Conservation (phyloP, 2,888 invertebrate genomes). For the Philonicus albiceps region DNA sequence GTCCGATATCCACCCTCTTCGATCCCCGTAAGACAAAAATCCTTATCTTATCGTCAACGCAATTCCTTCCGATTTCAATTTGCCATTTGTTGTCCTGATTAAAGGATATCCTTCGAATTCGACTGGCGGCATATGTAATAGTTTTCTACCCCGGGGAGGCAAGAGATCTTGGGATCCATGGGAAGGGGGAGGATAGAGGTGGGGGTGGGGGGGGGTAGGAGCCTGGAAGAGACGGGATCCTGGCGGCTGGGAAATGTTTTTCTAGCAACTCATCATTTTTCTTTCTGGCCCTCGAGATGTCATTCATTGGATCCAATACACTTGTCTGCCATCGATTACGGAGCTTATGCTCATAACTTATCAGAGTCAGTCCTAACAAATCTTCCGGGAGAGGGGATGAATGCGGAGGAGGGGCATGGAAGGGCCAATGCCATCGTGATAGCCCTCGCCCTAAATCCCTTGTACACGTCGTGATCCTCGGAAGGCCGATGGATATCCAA, state of each 20-base stretch:
- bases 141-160: neutral
- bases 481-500: constrained; percentile 18
- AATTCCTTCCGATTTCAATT: constrained; percentile 38
- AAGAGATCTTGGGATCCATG: neutral
- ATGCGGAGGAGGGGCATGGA: neutral
- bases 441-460: neutral
- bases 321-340: constrained; percentile 23
- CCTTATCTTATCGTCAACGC: constrained; percentile 38
- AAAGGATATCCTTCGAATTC: constrained; percentile 13
- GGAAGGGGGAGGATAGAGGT: neutral
- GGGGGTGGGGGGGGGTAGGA: neutral
- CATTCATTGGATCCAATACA: constrained; percentile 4
- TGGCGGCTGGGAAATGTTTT: neutral
- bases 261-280: constrained; percentile 40
- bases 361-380: neutral
- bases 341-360: constrained; percentile 13
- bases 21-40: constrained; percentile 14
- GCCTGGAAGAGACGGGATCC: neutral
- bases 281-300: constrained; percentile 19
- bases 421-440: neutral
- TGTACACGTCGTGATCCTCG: neutral
- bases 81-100: constrained; percentile 38
- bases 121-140: constrained; percentile 25
- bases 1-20: neutral
- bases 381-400: neutral